Conservation (phyloP, 2,113 vertebrate species). For the Meles meles region DNA sequence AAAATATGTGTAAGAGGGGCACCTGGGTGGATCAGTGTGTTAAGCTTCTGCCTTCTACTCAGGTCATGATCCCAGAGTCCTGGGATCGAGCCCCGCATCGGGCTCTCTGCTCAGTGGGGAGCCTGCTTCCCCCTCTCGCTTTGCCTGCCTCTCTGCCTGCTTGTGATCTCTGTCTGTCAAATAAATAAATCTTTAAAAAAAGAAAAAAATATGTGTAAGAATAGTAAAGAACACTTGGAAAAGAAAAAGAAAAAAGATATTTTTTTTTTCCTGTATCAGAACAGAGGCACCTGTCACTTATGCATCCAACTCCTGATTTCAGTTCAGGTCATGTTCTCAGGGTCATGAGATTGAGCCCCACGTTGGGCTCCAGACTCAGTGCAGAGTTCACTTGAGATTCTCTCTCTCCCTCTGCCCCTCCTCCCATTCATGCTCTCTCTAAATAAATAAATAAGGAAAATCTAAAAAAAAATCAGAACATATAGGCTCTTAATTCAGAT, state of each 20-base stretch:
- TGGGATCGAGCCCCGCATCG: no score
- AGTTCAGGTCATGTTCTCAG: neutral
- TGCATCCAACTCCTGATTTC: neutral
- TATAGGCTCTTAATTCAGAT: neutral
- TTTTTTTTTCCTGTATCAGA: neutral
- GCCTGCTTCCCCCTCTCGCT: no score
- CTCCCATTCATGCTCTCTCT: neutral
- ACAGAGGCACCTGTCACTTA: neutral
- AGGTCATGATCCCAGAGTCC: no score
- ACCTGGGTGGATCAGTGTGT: no score
- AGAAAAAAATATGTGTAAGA: neutral
- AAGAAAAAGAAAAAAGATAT: neutral
- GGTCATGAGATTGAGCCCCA: neutral
- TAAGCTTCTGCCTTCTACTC: no score
- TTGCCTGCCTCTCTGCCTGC: no score
- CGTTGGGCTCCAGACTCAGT: neutral
- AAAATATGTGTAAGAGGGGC: neutral
- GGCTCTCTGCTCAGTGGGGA: no score
- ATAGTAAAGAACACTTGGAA: neutral
- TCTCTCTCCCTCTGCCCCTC: neutral
- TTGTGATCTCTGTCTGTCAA: no score
- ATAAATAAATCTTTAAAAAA: no score
- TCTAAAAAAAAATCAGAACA: neutral
- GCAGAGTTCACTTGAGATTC: neutral
- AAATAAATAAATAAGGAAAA: neutral